A percentile compares a stretch with the other conserved stretches of the same genome.
Conservation (phyloP, 2,113 vertebrate species). For the Eurypyga helias region DNA sequence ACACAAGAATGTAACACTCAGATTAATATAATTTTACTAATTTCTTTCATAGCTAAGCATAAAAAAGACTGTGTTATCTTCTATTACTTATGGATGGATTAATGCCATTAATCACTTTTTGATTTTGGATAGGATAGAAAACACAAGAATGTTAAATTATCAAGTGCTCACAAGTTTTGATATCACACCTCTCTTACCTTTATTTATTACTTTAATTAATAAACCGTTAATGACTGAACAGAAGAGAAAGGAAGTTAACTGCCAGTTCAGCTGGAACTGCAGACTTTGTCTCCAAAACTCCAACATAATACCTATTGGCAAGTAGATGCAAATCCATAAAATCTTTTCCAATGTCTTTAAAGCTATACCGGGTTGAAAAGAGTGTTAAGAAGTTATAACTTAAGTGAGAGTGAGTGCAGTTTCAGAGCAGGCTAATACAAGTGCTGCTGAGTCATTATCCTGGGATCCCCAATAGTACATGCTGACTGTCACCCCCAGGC, state of each 20-base stretch:
- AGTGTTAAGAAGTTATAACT: background rate
- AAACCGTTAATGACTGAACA: background rate
- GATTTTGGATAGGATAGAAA: background rate
- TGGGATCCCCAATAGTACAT: accelerated
- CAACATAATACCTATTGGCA: background rate
- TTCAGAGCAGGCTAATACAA: background rate
- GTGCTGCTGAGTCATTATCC: background rate
- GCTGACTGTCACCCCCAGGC: background rate
- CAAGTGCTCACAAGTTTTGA: background rate
- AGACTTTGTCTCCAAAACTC: background rate
- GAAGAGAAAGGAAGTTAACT: background rate
- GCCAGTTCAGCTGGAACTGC: background rate
- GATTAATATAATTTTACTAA: background rate
- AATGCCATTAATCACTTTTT: background rate
- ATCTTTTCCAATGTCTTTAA: background rate
- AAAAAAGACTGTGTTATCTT: background rate
- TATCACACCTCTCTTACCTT: background rate
- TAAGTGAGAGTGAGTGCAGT: background rate
- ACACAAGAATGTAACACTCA: background rate
- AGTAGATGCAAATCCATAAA: background rate
- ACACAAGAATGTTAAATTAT: background rate
- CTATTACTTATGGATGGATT: background rate
- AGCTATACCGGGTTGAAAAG: background rate
- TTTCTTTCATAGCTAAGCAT: background rate
- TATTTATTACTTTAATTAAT: background rate